Evolutionary conservation across 2,888 invertebrate species (phyloP), one percentile per base, ranked within the genome.

Genomic region (Hetaerina titia): DNA sequence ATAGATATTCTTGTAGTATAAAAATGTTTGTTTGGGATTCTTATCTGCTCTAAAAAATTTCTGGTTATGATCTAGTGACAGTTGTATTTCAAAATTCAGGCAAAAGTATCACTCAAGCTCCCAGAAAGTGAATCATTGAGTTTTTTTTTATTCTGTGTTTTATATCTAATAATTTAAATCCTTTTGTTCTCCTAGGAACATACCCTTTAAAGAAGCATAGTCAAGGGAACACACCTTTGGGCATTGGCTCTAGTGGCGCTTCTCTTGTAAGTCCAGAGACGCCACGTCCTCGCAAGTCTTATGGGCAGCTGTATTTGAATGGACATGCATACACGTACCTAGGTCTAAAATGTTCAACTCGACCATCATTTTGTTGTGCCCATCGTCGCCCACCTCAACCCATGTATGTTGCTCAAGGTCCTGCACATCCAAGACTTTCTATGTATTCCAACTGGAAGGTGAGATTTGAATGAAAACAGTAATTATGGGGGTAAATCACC

Each of bases 391-490:
- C 69, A 60, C 95, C 95, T 5, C 99, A 99, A 96, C 99, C 99
- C 2, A 99, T 99, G 96, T 99, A 99, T 96, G 99, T 99, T 95
- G 96, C 96, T 45, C 97, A 97, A 92, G 97, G 97, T 95, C 98
- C 98, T 0, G 98, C 98, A 96, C 98, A 98, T 96, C 98, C 98
- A 96, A 98, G 98, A 96, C 97, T 99, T 95, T 99, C 99, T 88
- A 99, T 99, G 99, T 99, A 99, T 96, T 99, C 99, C 95, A 99
- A 99, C 96, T 99, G 99, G 98, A 98, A 98, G 97, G 98, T 98
- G 96, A 97, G 96, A 95, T 22, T 88, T 2, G 45, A 45, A 45
- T 45, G 45, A 45, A 45, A 45, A 45, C 45, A 45, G 45, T 45
- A 45, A 45, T 45, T 45, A n/a, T 45, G 45, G 45, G 4, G 45